phyloP scores from a whole-genome alignment of 2,888 invertebrate species.

The Drosophila fulvimacula region DNA sequence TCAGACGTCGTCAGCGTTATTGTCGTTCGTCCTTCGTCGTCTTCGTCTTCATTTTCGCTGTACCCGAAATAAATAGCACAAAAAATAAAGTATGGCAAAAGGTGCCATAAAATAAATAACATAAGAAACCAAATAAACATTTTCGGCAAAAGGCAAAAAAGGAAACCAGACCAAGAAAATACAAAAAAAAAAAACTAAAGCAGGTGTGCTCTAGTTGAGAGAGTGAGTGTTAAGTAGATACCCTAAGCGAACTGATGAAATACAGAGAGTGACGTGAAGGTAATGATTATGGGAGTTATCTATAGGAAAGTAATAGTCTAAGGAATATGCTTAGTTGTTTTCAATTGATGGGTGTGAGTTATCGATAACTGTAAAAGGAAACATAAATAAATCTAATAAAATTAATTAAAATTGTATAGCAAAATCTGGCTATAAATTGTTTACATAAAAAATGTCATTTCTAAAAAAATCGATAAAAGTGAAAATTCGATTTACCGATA shows the following conservation, averaged over 20 bases:
- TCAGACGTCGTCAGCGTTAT: conserved; percentile 7
- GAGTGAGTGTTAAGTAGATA: neutral
- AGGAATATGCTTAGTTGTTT: neutral
- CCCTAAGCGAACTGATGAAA: neutral
- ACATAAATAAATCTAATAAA: neutral
- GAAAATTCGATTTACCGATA: neutral
- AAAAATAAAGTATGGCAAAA: conserved; percentile 76
- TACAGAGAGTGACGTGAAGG: neutral
- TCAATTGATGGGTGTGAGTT: neutral
- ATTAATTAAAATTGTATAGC: too few relatives aligned
- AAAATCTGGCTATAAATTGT: too few relatives aligned
- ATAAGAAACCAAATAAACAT: conserved; percentile 78
- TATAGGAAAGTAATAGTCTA: neutral
- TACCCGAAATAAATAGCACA: conserved; percentile 57
- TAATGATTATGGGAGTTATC: neutral
- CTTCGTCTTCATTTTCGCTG: conserved; percentile 13
- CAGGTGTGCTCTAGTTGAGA: neutral
- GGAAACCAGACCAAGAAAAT: conserved; percentile 29
- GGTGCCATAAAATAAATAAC: conserved; percentile 80
- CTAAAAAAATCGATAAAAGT: neutral
- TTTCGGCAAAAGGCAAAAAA: conserved; percentile 59
- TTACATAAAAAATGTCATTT: too few relatives aligned
- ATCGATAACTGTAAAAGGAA: neutral
- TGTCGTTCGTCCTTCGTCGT: neutral
- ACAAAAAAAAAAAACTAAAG: conserved; percentile 1